Evolutionary conservation across 1,140 invertebrate species (phyloP).

Genomic region (Sycophaga agraensis): DNA sequence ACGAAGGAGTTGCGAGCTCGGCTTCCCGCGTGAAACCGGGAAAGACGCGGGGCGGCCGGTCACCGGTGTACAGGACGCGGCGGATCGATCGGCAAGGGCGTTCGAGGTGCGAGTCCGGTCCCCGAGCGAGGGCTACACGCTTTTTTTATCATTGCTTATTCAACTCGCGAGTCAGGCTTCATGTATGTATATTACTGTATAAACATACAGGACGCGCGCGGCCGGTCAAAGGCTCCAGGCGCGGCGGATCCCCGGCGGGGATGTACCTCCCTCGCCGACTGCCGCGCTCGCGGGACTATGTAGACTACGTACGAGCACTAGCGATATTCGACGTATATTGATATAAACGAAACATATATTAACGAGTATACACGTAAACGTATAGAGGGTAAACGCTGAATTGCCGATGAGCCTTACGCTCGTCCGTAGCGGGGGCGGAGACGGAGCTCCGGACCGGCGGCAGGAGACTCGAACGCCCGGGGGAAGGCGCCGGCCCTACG

Average conservation of each 20-base stretch:
- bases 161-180: constrained; percentile 7
- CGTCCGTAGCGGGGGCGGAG: too few species aligned
- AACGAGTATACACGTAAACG: neutral
- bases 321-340: constrained; percentile 1
- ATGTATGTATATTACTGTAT: constrained; percentile 3
- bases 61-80: too few species aligned
- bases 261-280: too few species aligned
- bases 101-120: too few species aligned
- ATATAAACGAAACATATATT: too few species aligned
- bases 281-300: neutral
- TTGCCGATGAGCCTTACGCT: neutral
- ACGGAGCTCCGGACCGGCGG: too few species aligned
- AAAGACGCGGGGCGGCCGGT: too few species aligned
- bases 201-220: constrained; percentile 1
- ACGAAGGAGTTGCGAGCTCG: neutral
- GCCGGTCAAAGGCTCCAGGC: neutral
- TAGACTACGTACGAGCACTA: constrained; percentile 4
- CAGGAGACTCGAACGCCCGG: too few species aligned
- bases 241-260: neutral
- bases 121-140: too few species aligned
- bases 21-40: neutral
- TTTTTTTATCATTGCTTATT: constrained; percentile 11
- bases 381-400: constrained; percentile 11
- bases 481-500: constrained; percentile 26
- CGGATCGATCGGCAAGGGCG: too few species aligned